Conservation (phyloP, 2,797 vertebrate genomes). For the Anolis apletophallus region DNA sequence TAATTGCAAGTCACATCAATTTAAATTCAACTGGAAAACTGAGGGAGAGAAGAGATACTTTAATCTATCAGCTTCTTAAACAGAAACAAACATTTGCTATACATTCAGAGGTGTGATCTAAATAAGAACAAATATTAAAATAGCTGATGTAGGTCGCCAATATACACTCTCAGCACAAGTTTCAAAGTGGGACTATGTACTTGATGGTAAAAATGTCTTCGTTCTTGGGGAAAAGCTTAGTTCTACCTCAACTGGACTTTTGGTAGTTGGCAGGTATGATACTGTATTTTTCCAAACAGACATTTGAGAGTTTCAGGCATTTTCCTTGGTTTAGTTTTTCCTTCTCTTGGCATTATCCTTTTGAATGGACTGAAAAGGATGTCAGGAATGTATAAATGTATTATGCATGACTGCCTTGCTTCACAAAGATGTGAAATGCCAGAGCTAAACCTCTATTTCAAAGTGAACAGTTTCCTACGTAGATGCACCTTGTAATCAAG, state of each 20-base stretch:
- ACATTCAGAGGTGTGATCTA: neutral
- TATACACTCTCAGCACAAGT: neutral
- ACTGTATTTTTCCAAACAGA: conserved; percentile 5
- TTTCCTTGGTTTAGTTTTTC: conserved; percentile 27
- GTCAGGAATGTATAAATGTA: conserved; percentile 69
- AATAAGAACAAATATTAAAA: neutral
- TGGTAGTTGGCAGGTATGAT: neutral
- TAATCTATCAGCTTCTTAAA: neutral
- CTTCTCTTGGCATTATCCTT: conserved; percentile 47
- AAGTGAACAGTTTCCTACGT: conserved; percentile 47
- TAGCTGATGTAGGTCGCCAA: neutral
- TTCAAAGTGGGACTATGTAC: neutral
- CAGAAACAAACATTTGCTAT: neutral
- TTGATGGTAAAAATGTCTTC: neutral
- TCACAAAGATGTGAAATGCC: conserved; percentile 48
- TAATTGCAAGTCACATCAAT: neutral
- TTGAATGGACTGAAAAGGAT: conserved; percentile 65
- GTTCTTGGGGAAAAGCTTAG: neutral
- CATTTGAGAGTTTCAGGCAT: conserved; percentile 33
- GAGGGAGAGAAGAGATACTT: neutral
- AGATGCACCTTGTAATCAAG: conserved; percentile 40
- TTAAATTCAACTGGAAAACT: neutral
- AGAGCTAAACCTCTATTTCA: conserved; percentile 39
- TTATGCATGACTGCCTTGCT: conserved; percentile 62
- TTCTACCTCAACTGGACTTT: neutral